These are phyloP conservation scores for Jacana jacana DNA, from an alignment of 2,113 vertebrate genomes.

Conservation along the genomic window DNA sequence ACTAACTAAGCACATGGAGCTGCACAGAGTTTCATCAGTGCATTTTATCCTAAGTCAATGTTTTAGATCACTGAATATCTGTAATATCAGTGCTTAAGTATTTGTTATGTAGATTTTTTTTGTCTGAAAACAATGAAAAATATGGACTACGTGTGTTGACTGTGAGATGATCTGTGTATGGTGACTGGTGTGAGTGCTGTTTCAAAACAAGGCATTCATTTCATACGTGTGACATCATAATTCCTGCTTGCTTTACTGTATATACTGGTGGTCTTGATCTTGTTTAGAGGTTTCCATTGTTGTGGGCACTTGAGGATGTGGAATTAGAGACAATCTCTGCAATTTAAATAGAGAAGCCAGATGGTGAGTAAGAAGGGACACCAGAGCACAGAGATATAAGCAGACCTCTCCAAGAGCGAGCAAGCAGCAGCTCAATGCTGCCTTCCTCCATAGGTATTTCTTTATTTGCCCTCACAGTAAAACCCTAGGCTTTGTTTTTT, in stretches of 20 bases:
- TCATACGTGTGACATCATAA: background rate
- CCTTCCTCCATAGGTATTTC: background rate
- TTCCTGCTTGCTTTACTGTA: background rate
- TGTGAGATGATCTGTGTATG: background rate
- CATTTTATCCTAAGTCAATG: background rate
- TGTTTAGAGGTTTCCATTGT: conserved; percentile 4
- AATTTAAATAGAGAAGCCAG: background rate
- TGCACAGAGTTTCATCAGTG: background rate
- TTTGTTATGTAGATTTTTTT: background rate
- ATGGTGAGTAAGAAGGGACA: background rate
- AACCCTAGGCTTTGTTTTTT: background rate
- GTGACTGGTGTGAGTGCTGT: background rate
- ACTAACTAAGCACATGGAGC: background rate
- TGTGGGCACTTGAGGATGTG: background rate
- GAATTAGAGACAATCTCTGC: background rate
- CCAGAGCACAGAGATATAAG: background rate
- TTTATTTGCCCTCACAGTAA: background rate
- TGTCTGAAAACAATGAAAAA: background rate
- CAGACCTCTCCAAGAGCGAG: background rate
- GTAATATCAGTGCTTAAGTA: background rate
- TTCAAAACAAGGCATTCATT: background rate
- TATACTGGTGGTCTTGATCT: background rate
- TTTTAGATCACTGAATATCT: background rate
- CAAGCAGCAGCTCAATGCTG: background rate
- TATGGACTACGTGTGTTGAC: background rate